A percentile compares a stretch with the other conserved stretches of the same genome.
Conservation (phyloP, 2,888 invertebrate genomes). For the Chesias legatella region DNA sequence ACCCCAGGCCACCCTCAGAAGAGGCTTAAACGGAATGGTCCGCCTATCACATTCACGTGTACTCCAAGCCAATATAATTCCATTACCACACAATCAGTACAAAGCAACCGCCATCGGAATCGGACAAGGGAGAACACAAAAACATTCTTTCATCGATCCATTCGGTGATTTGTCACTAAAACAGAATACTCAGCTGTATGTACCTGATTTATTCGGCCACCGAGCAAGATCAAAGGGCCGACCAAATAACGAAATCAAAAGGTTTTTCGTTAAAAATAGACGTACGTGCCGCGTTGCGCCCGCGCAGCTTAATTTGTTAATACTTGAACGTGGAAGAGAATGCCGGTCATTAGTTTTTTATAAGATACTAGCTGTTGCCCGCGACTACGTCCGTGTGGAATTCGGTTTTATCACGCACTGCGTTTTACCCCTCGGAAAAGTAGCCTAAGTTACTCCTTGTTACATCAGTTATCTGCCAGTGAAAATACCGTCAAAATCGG, state of each 20-base stretch:
- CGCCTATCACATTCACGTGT: too few relatives aligned
- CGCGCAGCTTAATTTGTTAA: constrained; percentile 25
- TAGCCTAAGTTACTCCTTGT: too few relatives aligned
- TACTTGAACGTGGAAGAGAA: constrained; percentile 15
- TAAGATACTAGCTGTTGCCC: too few relatives aligned
- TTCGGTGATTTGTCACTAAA: constrained; percentile 29
- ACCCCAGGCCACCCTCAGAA: too few relatives aligned
- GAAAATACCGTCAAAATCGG: too few relatives aligned
- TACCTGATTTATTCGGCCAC: constrained; percentile 62
- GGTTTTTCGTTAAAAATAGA: constrained; percentile 47
- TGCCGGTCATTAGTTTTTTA: constrained; percentile 1
- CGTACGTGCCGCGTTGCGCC: constrained; percentile 35
- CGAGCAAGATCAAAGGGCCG: constrained; percentile 60
- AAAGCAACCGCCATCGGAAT: constrained; percentile 25
- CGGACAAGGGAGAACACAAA: constrained; percentile 19
- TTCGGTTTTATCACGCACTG: too few relatives aligned
- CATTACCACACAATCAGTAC: constrained; percentile 11
- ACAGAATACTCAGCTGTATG: constrained; percentile 43
- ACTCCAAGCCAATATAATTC: too few relatives aligned
- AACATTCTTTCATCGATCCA: constrained; percentile 28
- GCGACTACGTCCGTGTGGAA: too few relatives aligned
- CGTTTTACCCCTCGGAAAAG: too few relatives aligned
- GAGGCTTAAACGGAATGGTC: too few relatives aligned
- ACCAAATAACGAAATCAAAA: constrained; percentile 45
- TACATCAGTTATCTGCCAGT: too few relatives aligned